Conservation (phyloP, 2,888 invertebrate genomes). For the Scaptomyza tumidula region DNA sequence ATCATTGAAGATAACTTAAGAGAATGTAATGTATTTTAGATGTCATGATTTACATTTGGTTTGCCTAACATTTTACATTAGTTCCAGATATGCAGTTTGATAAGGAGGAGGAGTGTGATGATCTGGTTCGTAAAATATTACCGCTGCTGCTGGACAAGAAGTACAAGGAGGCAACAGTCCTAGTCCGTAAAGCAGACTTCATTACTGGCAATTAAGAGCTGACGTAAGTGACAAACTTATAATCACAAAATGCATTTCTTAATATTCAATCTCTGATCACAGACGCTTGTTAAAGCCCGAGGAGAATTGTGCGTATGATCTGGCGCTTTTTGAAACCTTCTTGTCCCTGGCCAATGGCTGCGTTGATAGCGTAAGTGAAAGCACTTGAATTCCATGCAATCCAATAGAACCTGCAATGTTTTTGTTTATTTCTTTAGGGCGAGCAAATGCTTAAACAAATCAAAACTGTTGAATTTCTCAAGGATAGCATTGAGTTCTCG, state of each 20-base stretch:
- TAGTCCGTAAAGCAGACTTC: constrained; percentile 82
- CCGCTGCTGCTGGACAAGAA: constrained; percentile 77
- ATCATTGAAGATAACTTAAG: constrained; percentile 77
- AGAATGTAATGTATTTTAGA: constrained; percentile 61
- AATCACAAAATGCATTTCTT: background rate
- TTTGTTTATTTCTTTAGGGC: constrained; percentile 67
- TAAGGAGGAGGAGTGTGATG: constrained; percentile 81
- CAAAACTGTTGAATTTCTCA: constrained; percentile 89
- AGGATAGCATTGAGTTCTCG: constrained; percentile 87
- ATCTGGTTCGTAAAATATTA: constrained; percentile 77
- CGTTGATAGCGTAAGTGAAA: constrained; percentile 79
- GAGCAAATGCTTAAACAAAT: constrained; percentile 87
- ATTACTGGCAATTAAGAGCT: constrained; percentile 81
- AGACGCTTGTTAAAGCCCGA: constrained; percentile 67
- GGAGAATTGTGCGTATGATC: constrained; percentile 81
- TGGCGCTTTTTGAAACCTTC: constrained; percentile 82
- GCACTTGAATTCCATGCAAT: background rate
- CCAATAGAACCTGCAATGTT: background rate
- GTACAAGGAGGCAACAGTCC: constrained; percentile 79
- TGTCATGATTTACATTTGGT: no score
- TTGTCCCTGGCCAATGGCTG: constrained; percentile 80
- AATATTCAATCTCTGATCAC: background rate
- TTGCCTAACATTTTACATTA: constrained; percentile 7
- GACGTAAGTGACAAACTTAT: constrained; percentile 49
- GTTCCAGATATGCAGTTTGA: constrained; percentile 61